Base-by-base conservation (phyloP, 1,140 invertebrate genomes). In the Brevipalpus yothersi region DNA sequence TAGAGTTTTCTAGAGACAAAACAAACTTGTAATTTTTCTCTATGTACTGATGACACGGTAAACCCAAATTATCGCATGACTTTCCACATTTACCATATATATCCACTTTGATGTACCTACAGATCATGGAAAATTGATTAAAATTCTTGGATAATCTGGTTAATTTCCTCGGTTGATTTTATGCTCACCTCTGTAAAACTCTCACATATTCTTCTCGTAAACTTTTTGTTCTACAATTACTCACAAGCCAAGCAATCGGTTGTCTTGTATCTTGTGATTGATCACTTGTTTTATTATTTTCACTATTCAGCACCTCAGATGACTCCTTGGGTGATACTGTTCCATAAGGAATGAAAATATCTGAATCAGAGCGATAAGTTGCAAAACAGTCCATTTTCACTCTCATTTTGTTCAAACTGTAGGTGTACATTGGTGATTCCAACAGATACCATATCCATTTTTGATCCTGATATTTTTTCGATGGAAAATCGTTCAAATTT, bases 341-440 rank as follows among this genome's bases (percentile, higher is more conserved):
- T 23, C 41, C 60, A 42, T 58, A 62, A 61, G 41, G 49, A 15
- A 17, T 42, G 5, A 11, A 67, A 58, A 79, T 69, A 66, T 93
- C 90, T 31, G 88, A 93, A 69, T 96, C 92, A 10, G 82, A 78
- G 47, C 92, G 77, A 69, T 86, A 97, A 0, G 87, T 91, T 0
- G 87, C 86, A 17, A 90, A 96, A 90, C 90, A 94, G 73, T 97
- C 95, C 69, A 90, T 82, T 4, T 86, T 78, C 66, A 84, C 76
- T 41, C 82, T 77, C 63, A 82, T 80, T 2, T 58, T 21, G 9
- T 61, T 45, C 15, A 67, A 31, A 13, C 63, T 61, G n/a, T 51
- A 19, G 23, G 66, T 67, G 23, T 67, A 51, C 7, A 53, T 51
- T 7, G 66, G 66, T 23, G 66, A 55, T 57, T 67, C 66, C 15